Evolutionary conservation across 2,888 invertebrate species (phyloP).

Genomic region (Cotesia congregata): DNA sequence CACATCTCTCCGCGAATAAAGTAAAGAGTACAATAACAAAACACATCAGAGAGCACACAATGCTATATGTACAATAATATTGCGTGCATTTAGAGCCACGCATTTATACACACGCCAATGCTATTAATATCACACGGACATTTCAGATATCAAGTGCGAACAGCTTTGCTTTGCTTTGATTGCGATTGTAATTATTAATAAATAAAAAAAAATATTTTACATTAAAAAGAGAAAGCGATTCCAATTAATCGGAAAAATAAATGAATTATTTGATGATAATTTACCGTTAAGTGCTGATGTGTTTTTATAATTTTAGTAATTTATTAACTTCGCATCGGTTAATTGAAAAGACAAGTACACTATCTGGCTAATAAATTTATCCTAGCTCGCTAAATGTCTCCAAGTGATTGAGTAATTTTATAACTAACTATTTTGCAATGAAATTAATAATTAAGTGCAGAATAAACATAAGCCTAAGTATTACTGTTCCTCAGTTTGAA

Average conservation of each 20-base stretch:
- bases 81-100: constrained; percentile 38
- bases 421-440: constrained; percentile 24
- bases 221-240: neutral
- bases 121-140: constrained; percentile 38
- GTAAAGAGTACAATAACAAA: no score
- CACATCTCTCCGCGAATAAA: constrained; percentile 14
- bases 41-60: no score
- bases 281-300: no score
- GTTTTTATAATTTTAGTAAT: no score
- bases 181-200: neutral
- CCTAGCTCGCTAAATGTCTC: neutral
- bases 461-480: no score
- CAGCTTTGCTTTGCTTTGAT: constrained; percentile 19
- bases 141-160: constrained; percentile 35
- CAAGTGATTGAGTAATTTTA: constrained; percentile 14
- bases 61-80: constrained; percentile 16
- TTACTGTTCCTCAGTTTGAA: neutral
- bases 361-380: neutral
- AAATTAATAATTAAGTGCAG: constrained; percentile 35
- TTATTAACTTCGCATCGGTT: no score
- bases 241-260: no score
- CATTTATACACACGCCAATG: constrained; percentile 38
- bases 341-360: no score
- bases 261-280: no score
- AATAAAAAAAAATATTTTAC: neutral